These are phyloP conservation scores for Notospermus geniculatus DNA, from an alignment of 1,140 invertebrate genomes.

Conservation along the genomic window DNA sequence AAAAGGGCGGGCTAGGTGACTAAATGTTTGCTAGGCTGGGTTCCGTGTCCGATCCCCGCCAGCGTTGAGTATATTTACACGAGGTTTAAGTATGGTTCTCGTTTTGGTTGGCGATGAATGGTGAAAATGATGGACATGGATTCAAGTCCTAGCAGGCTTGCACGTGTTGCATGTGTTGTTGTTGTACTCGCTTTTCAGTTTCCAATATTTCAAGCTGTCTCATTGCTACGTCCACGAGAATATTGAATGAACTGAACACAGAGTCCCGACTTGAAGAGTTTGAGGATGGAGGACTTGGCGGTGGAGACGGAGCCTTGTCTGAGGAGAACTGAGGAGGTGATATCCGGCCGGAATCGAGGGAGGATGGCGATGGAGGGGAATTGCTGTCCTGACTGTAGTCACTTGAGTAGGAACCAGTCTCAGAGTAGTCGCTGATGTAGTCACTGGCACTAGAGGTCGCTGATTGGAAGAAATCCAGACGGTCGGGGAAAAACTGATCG, in stretches of 20 bases:
- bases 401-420: slow-evolving; percentile 6
- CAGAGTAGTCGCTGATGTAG: slow-evolving; percentile 11
- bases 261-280: slow-evolving; percentile 53
- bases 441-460: slow-evolving; percentile 30
- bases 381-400: slow-evolving; percentile 9
- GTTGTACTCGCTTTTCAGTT: neutral
- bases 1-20: no score
- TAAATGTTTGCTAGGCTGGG: no score
- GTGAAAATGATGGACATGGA: no score
- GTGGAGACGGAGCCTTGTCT: slow-evolving; percentile 16
- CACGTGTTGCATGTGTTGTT: no score
- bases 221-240: slow-evolving; percentile 82
- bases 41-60: no score
- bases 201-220: slow-evolving; percentile 59
- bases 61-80: no score
- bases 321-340: slow-evolving; percentile 13
- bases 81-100: no score
- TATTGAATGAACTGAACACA: slow-evolving; percentile 80
- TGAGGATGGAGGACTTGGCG: slow-evolving; percentile 17
- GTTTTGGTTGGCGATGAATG: no score
- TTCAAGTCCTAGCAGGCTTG: no score
- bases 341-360: neutral
- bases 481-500: slow-evolving; percentile 14
- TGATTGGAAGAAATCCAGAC: slow-evolving; percentile 21
- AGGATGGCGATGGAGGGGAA: slow-evolving; percentile 1